Conservation (phyloP, 2,113 vertebrate genomes). For the Silurus meridionalis region DNA sequence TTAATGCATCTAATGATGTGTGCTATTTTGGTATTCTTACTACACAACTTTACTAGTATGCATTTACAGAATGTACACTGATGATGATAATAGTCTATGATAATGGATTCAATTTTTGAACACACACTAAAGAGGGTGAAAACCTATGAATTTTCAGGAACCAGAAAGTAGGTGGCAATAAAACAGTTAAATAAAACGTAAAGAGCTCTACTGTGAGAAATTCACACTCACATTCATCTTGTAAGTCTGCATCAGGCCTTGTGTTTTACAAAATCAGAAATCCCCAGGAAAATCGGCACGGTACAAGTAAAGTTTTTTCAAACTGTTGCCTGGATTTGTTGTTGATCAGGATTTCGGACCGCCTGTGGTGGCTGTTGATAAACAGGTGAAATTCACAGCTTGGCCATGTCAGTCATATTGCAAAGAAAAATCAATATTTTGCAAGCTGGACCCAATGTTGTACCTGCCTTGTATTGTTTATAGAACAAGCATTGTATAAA, state of each 20-base stretch:
- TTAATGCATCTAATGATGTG: background rate
- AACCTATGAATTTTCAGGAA: background rate
- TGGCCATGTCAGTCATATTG: constrained; percentile 10
- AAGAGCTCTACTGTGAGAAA: background rate
- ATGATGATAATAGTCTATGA: too few relatives aligned
- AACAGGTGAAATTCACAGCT: background rate
- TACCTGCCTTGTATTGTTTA: background rate
- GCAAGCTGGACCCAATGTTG: background rate
- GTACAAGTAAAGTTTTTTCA: background rate
- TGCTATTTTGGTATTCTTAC: background rate
- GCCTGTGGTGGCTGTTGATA: constrained; percentile 9
- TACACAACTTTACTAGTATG: background rate
- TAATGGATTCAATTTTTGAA: background rate
- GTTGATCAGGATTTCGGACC: constrained; percentile 1
- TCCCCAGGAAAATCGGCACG: background rate
- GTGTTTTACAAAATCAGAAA: constrained; percentile 8
- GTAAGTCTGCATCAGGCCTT: background rate
- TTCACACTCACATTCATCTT: background rate
- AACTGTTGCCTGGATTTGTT: constrained; percentile 1
- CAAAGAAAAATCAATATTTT: constrained; percentile 2
- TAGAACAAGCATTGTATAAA: constrained; percentile 5
- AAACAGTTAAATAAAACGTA: background rate
- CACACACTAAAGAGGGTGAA: background rate
- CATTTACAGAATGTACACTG: background rate
- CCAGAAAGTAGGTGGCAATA: background rate